A percentile compares a stretch with the other conserved stretches of the same genome.
These are phyloP conservation scores for Drosophila pachea DNA, from an alignment of 1,140 invertebrate genomes.

Conservation along the genomic window DNA sequence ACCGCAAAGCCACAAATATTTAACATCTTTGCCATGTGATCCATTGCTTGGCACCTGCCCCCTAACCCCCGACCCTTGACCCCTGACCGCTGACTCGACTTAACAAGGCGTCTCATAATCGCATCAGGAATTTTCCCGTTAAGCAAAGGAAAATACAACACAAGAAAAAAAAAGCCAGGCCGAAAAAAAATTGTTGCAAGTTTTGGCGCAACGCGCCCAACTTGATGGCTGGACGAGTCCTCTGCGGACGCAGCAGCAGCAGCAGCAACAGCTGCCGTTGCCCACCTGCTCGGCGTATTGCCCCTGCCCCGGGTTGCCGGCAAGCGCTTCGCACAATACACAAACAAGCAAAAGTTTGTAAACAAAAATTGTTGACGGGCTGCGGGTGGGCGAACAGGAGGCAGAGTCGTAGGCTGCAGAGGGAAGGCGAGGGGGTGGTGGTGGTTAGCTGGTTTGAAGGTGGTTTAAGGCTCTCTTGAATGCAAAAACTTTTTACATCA, in stretches of 20 bases:
- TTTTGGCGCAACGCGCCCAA: conserved; percentile 57
- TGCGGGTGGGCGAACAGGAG: conserved; percentile 3
- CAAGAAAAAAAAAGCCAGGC: conserved; percentile 19
- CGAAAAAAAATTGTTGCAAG: conserved; percentile 55
- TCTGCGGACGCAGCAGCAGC: conserved; percentile 61
- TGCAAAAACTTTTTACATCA: conserved; percentile 73
- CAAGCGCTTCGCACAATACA: conserved; percentile 46
- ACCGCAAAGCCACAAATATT: conserved; percentile 64
- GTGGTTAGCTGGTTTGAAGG: conserved; percentile 53
- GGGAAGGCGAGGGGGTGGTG: conserved; percentile 1
- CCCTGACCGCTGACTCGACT: conserved; percentile 45
- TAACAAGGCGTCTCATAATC: conserved; percentile 74
- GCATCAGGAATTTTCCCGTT: conserved; percentile 72
- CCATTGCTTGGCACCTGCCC: conserved; percentile 17
- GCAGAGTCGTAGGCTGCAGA: background rate
- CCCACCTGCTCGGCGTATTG: background rate
- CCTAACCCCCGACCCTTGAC: conserved; percentile 3
- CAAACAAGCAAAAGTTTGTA: conserved; percentile 76
- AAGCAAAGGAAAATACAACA: conserved; percentile 35
- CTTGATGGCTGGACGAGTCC: conserved; percentile 39
- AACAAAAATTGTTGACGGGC: conserved; percentile 69
- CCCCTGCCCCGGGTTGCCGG: conserved; percentile 5
- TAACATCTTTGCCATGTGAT: conserved; percentile 39
- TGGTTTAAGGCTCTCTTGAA: conserved; percentile 37
- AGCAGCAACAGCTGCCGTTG: conserved; percentile 31